These are phyloP conservation scores for Cygnus olor DNA, from an alignment of 2,797 vertebrate species.

Conservation along the genomic window DNA sequence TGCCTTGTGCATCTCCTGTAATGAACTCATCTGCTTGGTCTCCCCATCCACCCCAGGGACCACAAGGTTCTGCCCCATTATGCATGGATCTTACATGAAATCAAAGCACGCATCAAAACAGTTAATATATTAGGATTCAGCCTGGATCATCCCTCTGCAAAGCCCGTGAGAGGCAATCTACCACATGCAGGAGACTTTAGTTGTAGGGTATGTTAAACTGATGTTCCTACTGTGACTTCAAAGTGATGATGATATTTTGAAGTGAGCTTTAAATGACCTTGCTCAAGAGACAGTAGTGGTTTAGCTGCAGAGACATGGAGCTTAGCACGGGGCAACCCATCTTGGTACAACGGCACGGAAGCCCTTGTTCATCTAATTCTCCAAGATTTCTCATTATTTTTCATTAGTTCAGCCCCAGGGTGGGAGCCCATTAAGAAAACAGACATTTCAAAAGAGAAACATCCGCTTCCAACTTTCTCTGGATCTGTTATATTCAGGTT, in stretches of 20 bases:
- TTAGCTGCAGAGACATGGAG: neutral
- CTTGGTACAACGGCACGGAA: neutral
- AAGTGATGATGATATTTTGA: constrained; percentile 43
- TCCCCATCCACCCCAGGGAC: neutral
- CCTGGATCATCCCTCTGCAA: constrained; percentile 17
- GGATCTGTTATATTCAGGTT: neutral
- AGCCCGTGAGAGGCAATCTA: constrained; percentile 51
- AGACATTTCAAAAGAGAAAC: neutral
- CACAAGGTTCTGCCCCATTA: accelerated
- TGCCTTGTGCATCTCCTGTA: accelerated
- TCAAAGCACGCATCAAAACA: neutral
- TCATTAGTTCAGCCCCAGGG: neutral
- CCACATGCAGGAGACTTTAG: constrained; percentile 55
- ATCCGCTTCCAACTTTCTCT: neutral
- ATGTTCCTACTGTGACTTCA: constrained; percentile 48
- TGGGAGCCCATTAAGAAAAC: neutral
- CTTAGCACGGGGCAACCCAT: neutral
- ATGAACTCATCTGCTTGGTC: accelerated
- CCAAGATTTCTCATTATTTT: neutral
- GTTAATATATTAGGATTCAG: constrained; percentile 58
- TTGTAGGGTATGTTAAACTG: constrained; percentile 58
- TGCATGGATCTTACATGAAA: accelerated
- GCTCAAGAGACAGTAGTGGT: neutral
- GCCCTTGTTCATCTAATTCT: neutral
- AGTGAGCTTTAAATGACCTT: constrained; percentile 49